Base-by-base conservation (phyloP, 92 coral and sea anemone species). In the Montipora capitata region DNA sequence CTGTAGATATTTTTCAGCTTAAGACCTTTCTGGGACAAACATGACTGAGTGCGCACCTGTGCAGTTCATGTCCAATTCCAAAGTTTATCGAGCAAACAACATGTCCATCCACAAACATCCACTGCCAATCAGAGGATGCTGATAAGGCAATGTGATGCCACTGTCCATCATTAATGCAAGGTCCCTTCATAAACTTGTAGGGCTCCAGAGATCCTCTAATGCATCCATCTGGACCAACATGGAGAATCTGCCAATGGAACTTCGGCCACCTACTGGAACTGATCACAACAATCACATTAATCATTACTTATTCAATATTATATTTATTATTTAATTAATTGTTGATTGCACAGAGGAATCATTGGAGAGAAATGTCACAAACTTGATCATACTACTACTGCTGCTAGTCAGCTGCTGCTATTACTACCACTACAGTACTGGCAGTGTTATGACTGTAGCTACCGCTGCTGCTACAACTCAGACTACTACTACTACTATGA, bases 71-170 rank as follows among this genome's bases (percentile, higher is more conserved):
- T 62, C 98, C 98, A 38, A 95, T 93, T 54, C 98, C 98, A 93
- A 95, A 93, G 39, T 90, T 89, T 51, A 83, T 93, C 40, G 94
- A 79, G 62, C 91, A 90, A 18, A 82, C 96, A 15, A 83, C 85
- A 3, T 57, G 80, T 35, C 98, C 98, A 91, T 95, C 95, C 3
- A 95, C 96, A 49, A 93, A 81, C 84, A 95, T 79, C 79, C 86
- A 89, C 84, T 95, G 98, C 63, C 73, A 69, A 49, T 77, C 90
- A 45, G 96, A 59, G 39, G 89, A 88, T 27, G 94, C 98, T 54
- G 98, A 88, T 44, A 95, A 62, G 2, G 96, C 96, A 52, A 95
- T 78, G 83, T 95, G 98, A 85, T 95, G 98, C 98, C 98, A 95
- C 20, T 42, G 54, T 17, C 85, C 79, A 61, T 93, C 91, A 82